phyloP scores from a whole-genome alignment of 2,888 invertebrate species.

The Harpalus rubripes region DNA sequence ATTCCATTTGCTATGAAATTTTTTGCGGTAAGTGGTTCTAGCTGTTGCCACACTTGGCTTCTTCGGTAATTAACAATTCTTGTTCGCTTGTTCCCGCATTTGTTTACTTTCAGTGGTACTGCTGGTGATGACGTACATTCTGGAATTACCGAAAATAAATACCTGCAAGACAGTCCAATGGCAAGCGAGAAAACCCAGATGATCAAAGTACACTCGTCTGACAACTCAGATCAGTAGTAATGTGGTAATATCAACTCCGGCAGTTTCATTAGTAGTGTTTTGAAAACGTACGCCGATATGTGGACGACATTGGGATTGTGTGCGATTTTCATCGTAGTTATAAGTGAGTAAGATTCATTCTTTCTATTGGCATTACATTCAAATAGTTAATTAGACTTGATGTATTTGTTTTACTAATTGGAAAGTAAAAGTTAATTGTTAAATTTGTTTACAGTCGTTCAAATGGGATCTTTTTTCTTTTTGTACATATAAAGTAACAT shows the following conservation, averaged over 20 bases:
- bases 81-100: not conserved
- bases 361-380: not conserved
- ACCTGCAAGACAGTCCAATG: slow-evolving; percentile 28
- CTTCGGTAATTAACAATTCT: not conserved
- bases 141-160: slow-evolving; percentile 56
- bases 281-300: slow-evolving; percentile 8
- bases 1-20: not conserved
- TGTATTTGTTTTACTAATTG: no score
- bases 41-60: not conserved
- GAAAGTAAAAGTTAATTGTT: no score
- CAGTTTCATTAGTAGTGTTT: slow-evolving; percentile 31
- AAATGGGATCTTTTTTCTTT: no score
- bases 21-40: not conserved
- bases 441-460: no score
- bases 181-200: slow-evolving; percentile 39
- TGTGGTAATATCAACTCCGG: slow-evolving; percentile 28
- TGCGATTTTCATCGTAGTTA: slow-evolving; percentile 8
- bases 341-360: slow-evolving; percentile 10
- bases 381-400: no score
- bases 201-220: slow-evolving; percentile 55
- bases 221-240: slow-evolving; percentile 39
- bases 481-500: no score
- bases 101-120: slow-evolving; percentile 16
- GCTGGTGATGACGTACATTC: slow-evolving; percentile 19
- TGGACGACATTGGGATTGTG: not conserved